Base-by-base conservation (phyloP, 2,888 invertebrate genomes). In the Diaprepes abbreviatus region DNA sequence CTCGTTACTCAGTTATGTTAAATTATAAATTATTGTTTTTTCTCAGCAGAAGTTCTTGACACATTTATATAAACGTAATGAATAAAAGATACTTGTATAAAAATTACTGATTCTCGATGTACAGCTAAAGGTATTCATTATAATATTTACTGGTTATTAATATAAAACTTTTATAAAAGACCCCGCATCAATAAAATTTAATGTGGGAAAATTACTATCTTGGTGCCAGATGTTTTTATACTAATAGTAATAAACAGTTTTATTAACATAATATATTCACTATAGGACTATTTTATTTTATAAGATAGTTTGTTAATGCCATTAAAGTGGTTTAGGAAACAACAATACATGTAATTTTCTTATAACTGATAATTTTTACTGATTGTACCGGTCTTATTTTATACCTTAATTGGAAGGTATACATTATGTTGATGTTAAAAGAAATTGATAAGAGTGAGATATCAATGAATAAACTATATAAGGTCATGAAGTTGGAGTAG, bases 21-120 rank as follows among this genome's bases (percentile, higher is more conserved):
- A n/a, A 62, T 50, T 19, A 52, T 63, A 52, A 63, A 52, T 52
- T 58, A 57, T 36, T 5, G 24, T 55, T 31, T 58, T 58, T 28
- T 9, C 28, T 38, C 14, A 43, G 17, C 10, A 40, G n/a, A 58
- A 52, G 52, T 31, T 50, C 62, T 63, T 63, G 62, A 63, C 52
- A 63, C 50, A 45, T 24, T 24, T 17, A 48, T 50, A 60, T 16
- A 19, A 50, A 21, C 40, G 14, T 52, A 63, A 38, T 38, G 38
- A 52, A 63, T 63, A 63, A 62, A 62, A 63, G 62, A 63, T 63
- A 50, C 16, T 38, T 52, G 52, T 63, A 28, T 40, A 17, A n/a
- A 5, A 40, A 63, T 63, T 52, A 52, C 38, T 40, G 35, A 43
- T 43, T 38, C 16, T 31, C 17, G n/a, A 14, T 50, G 24, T 14